These are phyloP conservation scores for Melanerpes formicivorus DNA, from an alignment of 2,113 vertebrate species.

Conservation along the genomic window DNA sequence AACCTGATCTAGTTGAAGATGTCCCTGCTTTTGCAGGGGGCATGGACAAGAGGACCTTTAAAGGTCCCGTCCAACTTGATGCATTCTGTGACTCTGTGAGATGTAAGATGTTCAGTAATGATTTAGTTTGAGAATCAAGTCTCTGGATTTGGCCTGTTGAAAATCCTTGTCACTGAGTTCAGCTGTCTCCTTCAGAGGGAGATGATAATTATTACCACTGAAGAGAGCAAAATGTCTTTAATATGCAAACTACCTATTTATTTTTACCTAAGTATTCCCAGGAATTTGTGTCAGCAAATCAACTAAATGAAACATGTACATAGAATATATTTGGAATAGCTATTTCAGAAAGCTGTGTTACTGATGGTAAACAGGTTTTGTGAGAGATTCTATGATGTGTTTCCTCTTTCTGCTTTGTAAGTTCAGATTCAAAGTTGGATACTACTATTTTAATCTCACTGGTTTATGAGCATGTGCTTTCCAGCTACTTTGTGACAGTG, in stretches of 20 bases:
- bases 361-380: not conserved
- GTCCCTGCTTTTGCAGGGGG: too few species aligned
- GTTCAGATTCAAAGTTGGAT: not conserved
- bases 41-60: too few species aligned
- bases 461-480: not conserved
- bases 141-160: not conserved
- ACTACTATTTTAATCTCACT: not conserved
- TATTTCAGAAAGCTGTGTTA: not conserved
- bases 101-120: not conserved
- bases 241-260: not conserved
- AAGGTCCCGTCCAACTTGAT: too few species aligned
- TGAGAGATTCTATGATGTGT: not conserved
- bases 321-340: not conserved
- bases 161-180: not conserved
- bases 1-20: too few species aligned
- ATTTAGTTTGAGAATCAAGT: not conserved
- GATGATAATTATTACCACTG: not conserved
- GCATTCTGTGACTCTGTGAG: not conserved
- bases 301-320: not conserved
- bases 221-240: not conserved
- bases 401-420: not conserved
- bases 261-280: not conserved
- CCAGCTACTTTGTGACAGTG: not conserved
- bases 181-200: not conserved
- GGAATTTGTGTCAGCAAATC: not conserved